These are phyloP conservation scores for Hystrix cristata DNA, from an alignment of 2,113 vertebrate genomes.

Conservation along the genomic window DNA sequence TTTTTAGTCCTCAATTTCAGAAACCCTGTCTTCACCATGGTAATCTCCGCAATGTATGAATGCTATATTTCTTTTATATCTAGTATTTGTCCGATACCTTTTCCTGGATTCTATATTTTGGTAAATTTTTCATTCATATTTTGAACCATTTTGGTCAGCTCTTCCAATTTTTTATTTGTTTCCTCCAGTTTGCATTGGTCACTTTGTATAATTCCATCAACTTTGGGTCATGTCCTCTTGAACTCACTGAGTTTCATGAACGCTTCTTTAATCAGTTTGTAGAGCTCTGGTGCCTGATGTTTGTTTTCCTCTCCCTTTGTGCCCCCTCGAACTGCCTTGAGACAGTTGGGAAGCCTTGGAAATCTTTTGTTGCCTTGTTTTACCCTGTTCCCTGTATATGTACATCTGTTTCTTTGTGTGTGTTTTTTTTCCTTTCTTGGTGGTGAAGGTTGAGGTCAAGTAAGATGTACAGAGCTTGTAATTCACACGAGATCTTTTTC, in stretches of 20 bases:
- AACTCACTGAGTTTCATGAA: neutral
- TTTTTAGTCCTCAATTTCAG: neutral
- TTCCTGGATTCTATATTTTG: neutral
- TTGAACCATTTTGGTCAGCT: neutral
- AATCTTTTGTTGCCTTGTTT: neutral
- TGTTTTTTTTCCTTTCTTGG: neutral
- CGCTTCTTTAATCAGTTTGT: neutral
- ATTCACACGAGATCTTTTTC: neutral
- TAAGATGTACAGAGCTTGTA: neutral
- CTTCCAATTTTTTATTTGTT: neutral
- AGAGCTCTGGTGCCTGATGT: neutral
- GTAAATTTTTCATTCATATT: neutral
- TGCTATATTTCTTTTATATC: neutral
- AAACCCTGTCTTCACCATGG: neutral
- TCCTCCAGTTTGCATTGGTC: neutral
- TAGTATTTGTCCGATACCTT: neutral
- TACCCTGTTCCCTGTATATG: neutral
- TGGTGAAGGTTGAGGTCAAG: neutral
- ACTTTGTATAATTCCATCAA: neutral
- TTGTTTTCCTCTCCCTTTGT: neutral
- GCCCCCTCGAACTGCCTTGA: neutral
- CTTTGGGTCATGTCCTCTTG: neutral
- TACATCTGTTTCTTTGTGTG: too few relatives aligned
- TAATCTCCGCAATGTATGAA: neutral
- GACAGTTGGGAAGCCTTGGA: neutral